phyloP scores from a whole-genome alignment of 2,888 invertebrate species.

The Tineola bisselliella region DNA sequence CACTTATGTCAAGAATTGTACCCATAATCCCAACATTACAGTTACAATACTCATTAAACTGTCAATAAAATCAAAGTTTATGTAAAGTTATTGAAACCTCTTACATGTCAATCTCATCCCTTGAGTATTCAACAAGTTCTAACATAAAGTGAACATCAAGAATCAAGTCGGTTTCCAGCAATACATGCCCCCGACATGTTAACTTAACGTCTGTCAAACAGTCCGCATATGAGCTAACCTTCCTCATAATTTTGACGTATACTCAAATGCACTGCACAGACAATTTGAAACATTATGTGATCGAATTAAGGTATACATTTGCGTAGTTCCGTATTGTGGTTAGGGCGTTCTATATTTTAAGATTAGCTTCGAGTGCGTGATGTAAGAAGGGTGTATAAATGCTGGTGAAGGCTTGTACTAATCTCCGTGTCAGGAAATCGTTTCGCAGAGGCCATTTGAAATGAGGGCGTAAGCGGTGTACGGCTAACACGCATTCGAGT shows the following conservation, averaged over 20 bases:
- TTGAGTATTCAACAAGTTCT: constrained; percentile 48
- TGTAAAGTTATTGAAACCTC: background rate
- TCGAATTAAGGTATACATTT: constrained; percentile 33
- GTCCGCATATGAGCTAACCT: constrained; percentile 39
- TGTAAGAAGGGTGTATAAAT: constrained; percentile 63
- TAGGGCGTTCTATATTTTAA: constrained; percentile 37
- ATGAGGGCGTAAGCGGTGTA: constrained; percentile 29
- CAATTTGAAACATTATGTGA: constrained; percentile 15
- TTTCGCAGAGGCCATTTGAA: constrained; percentile 64
- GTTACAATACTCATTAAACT: constrained; percentile 26
- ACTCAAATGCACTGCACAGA: background rate
- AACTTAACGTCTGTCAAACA: constrained; percentile 64
- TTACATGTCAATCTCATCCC: constrained; percentile 19
- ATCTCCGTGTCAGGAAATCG: constrained; percentile 69
- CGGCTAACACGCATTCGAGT: constrained; percentile 59
- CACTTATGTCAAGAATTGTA: too few relatives aligned
- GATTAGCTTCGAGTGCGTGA: constrained; percentile 57
- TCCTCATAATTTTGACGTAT: background rate
- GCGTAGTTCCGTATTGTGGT: constrained; percentile 30
- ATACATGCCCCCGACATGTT: constrained; percentile 58
- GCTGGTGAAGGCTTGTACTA: constrained; percentile 66
- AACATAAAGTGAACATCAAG: constrained; percentile 30
- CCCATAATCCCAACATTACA: too few relatives aligned
- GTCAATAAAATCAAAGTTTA: constrained; percentile 34
- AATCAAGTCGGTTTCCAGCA: constrained; percentile 14